phyloP scores from a whole-genome alignment of 2,888 invertebrate genomes.

The Athrips mouffetella region DNA sequence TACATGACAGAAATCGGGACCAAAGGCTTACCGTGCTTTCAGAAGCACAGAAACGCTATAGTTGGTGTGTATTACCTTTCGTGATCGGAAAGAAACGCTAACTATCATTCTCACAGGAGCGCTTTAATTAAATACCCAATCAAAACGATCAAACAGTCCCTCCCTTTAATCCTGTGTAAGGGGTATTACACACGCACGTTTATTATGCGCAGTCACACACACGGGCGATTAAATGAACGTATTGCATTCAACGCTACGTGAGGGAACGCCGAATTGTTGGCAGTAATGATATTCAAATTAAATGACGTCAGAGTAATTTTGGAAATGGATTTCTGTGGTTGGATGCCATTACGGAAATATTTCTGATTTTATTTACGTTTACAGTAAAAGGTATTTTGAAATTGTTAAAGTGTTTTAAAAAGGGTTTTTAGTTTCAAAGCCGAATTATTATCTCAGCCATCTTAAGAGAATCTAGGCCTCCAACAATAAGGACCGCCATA shows the following conservation, averaged over 20 bases:
- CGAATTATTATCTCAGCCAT: too few relatives aligned
- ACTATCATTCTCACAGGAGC: background rate
- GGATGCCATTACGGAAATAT: background rate
- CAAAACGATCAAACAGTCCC: background rate
- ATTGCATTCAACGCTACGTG: constrained; percentile 33
- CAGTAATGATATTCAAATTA: constrained; percentile 34
- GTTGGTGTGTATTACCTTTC: too few relatives aligned
- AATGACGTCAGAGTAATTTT: constrained; percentile 4
- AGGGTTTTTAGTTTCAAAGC: too few relatives aligned
- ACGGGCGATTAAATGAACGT: constrained; percentile 42
- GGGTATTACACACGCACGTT: constrained; percentile 22
- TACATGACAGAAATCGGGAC: too few relatives aligned
- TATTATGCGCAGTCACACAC: constrained; percentile 68
- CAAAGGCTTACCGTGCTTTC: too few relatives aligned
- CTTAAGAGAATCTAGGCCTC: too few relatives aligned
- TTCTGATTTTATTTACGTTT: too few relatives aligned
- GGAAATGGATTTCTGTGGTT: background rate
- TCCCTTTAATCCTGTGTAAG: constrained; percentile 3
- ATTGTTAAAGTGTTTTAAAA: too few relatives aligned
- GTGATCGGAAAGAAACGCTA: too few relatives aligned
- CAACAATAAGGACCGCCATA: too few relatives aligned
- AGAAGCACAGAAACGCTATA: too few relatives aligned
- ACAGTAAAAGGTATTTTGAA: too few relatives aligned
- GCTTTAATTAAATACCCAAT: background rate
- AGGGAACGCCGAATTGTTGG: constrained; percentile 32